A percentile compares a stretch with the other conserved stretches of the same genome.
These are phyloP conservation scores for Sebastes hopkinsi DNA, from an alignment of 2,797 vertebrate genomes.

Conservation along the genomic window DNA sequence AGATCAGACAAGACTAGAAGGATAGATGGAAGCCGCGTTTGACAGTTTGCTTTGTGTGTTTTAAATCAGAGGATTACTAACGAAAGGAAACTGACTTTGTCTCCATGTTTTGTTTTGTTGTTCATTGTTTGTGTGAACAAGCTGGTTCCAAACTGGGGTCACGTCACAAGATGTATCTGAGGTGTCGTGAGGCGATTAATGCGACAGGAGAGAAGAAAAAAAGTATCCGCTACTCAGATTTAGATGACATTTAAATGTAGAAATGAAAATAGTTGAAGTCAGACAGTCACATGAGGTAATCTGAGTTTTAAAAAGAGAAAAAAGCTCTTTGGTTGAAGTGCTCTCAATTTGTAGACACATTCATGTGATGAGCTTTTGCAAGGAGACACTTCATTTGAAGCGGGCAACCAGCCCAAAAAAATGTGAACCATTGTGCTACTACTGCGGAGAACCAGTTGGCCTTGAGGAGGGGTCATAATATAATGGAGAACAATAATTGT, in stretches of 20 bases:
- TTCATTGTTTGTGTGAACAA: neutral
- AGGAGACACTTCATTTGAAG: neutral
- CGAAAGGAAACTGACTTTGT: neutral
- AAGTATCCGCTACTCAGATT: neutral
- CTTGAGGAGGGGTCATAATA: neutral
- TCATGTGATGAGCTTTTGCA: neutral
- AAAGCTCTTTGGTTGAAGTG: neutral
- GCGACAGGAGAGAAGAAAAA: neutral
- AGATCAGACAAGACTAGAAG: slow-evolving; percentile 11
- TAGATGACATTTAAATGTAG: neutral
- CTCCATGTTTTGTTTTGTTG: neutral
- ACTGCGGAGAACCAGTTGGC: neutral
- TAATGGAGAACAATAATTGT: neutral
- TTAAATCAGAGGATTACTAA: slow-evolving; percentile 21
- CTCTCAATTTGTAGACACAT: neutral
- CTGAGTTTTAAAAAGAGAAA: neutral
- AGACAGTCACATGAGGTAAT: neutral
- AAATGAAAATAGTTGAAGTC: neutral
- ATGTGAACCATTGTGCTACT: neutral
- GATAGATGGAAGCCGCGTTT: slow-evolving; percentile 5
- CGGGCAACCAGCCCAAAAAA: neutral
- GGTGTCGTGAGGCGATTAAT: neutral
- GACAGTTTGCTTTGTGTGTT: slow-evolving; percentile 17
- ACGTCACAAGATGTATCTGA: neutral
- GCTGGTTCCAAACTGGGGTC: neutral